phyloP scores from a whole-genome alignment of 2,113 vertebrate genomes.

The Amphilophus citrinellus region DNA sequence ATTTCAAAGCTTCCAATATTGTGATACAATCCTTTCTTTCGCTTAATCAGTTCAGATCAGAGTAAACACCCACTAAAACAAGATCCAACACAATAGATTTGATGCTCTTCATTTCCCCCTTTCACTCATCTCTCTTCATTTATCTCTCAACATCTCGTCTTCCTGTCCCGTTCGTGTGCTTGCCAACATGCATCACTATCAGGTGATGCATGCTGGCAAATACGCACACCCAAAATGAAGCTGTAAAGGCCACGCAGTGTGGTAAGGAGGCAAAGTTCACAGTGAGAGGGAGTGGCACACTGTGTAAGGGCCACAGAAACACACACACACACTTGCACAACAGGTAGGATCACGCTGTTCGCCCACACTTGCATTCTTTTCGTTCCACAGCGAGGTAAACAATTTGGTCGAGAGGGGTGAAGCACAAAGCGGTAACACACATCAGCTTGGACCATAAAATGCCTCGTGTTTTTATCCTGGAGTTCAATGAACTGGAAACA shows the following conservation, averaged over 20 bases:
- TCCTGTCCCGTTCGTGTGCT: not conserved
- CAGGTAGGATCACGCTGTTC: constrained; percentile 63
- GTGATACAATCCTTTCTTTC: not conserved
- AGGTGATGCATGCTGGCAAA: not conserved
- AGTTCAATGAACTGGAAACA: not conserved
- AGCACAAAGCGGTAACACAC: not conserved
- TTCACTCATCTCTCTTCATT: constrained; percentile 7
- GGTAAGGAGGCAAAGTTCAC: constrained; percentile 58
- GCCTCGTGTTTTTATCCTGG: not conserved
- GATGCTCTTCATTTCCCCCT: constrained; percentile 9
- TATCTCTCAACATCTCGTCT: not conserved
- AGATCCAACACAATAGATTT: not conserved
- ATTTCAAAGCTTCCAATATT: not conserved
- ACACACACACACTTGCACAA: constrained; percentile 26
- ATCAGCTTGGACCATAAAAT: not conserved
- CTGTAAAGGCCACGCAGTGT: not conserved
- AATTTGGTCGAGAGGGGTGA: constrained; percentile 4
- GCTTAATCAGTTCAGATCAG: not conserved
- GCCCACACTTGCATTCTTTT: constrained; percentile 67
- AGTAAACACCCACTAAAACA: not conserved
- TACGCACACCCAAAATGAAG: constrained; percentile 11
- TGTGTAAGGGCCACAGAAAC: constrained; percentile 1
- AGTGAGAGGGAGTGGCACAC: constrained; percentile 35
- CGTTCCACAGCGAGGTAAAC: constrained; percentile 51
- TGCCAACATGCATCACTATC: constrained; percentile 7